Conservation (phyloP, 2,113 vertebrate species). For the Melanotaenia duboulayi region DNA sequence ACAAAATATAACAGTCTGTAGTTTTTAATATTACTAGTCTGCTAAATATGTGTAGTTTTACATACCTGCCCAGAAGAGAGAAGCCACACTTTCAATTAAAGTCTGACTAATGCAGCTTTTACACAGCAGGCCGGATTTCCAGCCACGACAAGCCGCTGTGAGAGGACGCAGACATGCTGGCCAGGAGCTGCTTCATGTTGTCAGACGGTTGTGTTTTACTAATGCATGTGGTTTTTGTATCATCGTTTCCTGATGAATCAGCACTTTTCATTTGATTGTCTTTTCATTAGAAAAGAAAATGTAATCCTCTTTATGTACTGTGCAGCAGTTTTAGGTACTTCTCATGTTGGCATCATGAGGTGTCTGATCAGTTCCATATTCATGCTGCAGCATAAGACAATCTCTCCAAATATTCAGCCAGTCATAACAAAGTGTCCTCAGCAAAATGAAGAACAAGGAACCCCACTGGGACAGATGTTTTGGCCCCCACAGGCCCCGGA, state of each 20-base stretch:
- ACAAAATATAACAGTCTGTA: too few relatives aligned
- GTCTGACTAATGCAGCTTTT: constrained; percentile 1
- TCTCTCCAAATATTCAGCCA: not conserved
- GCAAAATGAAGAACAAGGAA: not conserved
- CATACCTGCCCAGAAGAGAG: constrained; percentile 19
- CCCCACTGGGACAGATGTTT: not conserved
- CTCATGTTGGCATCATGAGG: not conserved
- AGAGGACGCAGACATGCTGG: not conserved
- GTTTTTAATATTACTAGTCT: constrained; percentile 38
- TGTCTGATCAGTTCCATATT: not conserved
- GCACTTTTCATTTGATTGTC: constrained; percentile 37
- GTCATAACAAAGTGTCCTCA: not conserved
- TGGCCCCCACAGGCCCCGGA: not conserved
- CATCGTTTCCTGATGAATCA: not conserved
- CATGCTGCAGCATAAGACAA: not conserved
- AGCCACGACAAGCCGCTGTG: not conserved
- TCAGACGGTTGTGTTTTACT: too few relatives aligned
- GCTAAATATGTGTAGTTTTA: constrained; percentile 47
- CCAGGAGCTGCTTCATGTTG: too few relatives aligned
- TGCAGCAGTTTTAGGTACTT: not conserved
- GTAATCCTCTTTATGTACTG: not conserved
- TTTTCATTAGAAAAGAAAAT: constrained; percentile 51
- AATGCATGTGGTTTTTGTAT: too few relatives aligned
- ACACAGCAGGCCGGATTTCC: too few relatives aligned
- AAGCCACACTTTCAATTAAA: constrained; percentile 31